Percentiles rank a stretch among this genome's conserved stretches.
Evolutionary conservation across 1,140 invertebrate genomes (phyloP).

Genomic region (Nebria ingens): DNA sequence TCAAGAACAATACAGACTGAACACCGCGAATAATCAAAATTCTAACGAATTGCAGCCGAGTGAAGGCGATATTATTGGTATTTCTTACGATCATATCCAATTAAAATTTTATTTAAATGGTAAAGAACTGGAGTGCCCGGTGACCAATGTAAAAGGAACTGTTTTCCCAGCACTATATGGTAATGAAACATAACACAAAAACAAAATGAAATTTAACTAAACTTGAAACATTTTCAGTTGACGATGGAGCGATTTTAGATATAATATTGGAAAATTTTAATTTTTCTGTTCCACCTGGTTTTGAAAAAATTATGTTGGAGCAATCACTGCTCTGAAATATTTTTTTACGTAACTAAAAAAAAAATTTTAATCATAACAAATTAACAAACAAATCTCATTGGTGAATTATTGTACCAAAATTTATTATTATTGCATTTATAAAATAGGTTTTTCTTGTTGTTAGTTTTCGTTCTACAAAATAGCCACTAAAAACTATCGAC

Average conservation of each 20-base stretch:
- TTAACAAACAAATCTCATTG: not conserved
- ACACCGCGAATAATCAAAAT: constrained; percentile 31
- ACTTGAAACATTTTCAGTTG: constrained; percentile 63
- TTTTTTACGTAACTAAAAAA: too few species aligned
- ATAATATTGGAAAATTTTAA: constrained; percentile 84
- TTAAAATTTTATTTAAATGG: constrained; percentile 95
- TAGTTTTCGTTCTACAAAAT: too few species aligned
- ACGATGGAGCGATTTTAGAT: constrained; percentile 94
- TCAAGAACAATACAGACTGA: constrained; percentile 62
- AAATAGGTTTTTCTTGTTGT: too few species aligned
- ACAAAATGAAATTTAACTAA: constrained; percentile 13
- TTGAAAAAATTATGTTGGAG: constrained; percentile 94
- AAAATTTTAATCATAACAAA: not conserved
- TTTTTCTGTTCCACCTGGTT: constrained; percentile 76
- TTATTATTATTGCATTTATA: too few species aligned
- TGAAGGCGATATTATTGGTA: constrained; percentile 91
- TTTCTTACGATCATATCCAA: constrained; percentile 94
- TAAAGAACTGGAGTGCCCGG: constrained; percentile 70
- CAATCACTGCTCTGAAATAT: constrained; percentile 81
- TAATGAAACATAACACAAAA: constrained; percentile 33
- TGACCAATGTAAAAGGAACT: constrained; percentile 80
- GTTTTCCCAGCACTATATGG: constrained; percentile 91
- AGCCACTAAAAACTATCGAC: too few species aligned
- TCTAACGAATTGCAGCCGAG: constrained; percentile 43
- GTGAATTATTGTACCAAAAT: too few species aligned